A percentile compares a stretch with the other conserved stretches of the same genome.
These are phyloP conservation scores for Salvelinus namaycush DNA, from an alignment of 2,113 vertebrate species.

Conservation along the genomic window DNA sequence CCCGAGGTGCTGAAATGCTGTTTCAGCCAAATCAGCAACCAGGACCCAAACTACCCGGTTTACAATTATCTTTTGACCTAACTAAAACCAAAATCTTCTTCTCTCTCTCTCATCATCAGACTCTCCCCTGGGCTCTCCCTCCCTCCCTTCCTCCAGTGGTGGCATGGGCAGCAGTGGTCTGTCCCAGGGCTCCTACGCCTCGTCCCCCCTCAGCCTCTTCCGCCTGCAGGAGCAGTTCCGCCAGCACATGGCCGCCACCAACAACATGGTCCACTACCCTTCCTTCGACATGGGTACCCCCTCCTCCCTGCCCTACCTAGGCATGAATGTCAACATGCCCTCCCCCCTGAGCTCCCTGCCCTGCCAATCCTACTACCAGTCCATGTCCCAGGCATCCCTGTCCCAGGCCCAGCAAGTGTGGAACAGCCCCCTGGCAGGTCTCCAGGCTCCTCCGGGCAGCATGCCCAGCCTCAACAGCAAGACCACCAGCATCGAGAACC, in stretches of 20 bases:
- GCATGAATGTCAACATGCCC: conserved; percentile 93
- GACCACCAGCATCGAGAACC: conserved; percentile 98
- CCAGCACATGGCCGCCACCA: conserved; percentile 98
- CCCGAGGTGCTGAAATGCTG: too few relatives aligned
- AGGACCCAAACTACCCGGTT: too few relatives aligned
- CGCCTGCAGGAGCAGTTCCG: conserved; percentile 98
- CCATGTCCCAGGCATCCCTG: conserved; percentile 89
- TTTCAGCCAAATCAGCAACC: too few relatives aligned
- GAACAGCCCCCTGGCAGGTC: conserved; percentile 82
- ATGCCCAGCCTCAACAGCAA: conserved; percentile 94
- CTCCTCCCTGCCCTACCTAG: conserved; percentile 89
- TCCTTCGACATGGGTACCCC: conserved; percentile 93
- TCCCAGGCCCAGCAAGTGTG: conserved; percentile 95
- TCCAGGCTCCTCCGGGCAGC: conserved; percentile 81
- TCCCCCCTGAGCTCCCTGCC: conserved; percentile 88
- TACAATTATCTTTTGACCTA: not conserved
- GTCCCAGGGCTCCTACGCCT: conserved; percentile 91
- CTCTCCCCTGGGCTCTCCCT: conserved; percentile 78
- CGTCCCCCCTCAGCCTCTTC: conserved; percentile 96
- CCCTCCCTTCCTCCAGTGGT: conserved; percentile 78
- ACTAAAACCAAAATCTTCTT: not conserved
- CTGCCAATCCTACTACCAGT: conserved; percentile 98
- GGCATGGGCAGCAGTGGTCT: conserved; percentile 71
- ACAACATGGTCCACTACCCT: conserved; percentile 96
- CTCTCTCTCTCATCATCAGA: conserved; percentile 72